Percentiles rank a stretch among this genome's conserved stretches.
These are phyloP conservation scores for Anthopleura sola DNA, from an alignment of 64 coral and sea anemone genomes.

Conservation along the genomic window DNA sequence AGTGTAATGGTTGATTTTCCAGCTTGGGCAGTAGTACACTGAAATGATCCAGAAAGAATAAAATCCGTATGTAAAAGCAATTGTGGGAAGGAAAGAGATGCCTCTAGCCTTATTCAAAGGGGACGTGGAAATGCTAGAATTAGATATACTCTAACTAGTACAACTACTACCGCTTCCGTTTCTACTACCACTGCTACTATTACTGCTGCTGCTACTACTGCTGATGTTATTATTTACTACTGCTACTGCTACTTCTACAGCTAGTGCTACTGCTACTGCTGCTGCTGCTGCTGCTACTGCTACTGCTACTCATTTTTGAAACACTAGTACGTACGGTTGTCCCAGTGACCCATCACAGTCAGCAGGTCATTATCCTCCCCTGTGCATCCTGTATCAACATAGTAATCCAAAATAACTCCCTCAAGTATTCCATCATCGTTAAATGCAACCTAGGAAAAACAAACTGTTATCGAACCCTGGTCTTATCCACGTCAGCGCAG, in stretches of 20 bases:
- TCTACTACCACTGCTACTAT: no score
- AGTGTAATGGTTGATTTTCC: slow-evolving; percentile 63
- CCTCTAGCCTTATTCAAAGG: no score
- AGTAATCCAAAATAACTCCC: slow-evolving; percentile 10
- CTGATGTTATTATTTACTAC: no score
- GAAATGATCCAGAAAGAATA: background rate
- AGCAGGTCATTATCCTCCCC: slow-evolving; percentile 2
- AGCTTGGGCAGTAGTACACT: slow-evolving; percentile 89
- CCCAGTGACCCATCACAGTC: background rate
- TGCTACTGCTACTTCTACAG: no score
- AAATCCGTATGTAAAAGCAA: background rate
- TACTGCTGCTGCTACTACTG: no score
- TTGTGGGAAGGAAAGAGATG: no score
- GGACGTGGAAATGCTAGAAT: no score
- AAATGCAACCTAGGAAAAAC: background rate
- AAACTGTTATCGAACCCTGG: background rate
- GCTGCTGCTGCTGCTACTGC: no score
- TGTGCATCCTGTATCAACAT: slow-evolving; percentile 19
- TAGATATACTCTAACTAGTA: no score
- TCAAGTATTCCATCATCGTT: slow-evolving; percentile 11
- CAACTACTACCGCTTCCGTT: no score
- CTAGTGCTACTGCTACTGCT: no score
- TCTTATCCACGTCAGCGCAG: no score
- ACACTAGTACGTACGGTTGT: slow-evolving; percentile 25
- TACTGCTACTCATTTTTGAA: slow-evolving; percentile 33